These are phyloP conservation scores for Malacosoma neustria DNA, from an alignment of 2,888 invertebrate species.

Conservation along the genomic window DNA sequence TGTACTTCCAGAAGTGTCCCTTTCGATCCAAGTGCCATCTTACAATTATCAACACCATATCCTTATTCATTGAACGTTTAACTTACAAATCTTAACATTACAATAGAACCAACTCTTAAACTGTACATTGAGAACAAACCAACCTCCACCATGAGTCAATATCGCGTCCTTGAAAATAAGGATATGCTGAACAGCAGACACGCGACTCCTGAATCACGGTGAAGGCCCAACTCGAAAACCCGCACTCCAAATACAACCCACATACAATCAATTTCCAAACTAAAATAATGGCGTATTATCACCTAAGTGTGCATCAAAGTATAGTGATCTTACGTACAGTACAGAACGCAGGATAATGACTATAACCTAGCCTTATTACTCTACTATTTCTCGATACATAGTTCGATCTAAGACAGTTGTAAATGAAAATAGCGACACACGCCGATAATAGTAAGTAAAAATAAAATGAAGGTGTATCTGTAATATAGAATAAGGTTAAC, in stretches of 20 bases:
- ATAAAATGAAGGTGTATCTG: constrained; percentile 37
- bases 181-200: constrained; percentile 16
- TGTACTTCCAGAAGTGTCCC: constrained; percentile 58
- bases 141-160: constrained; percentile 23
- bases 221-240: constrained; percentile 39
- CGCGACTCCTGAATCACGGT: constrained; percentile 14
- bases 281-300: constrained; percentile 56
- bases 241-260: constrained; percentile 56
- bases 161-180: constrained; percentile 23
- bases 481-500: constrained; percentile 54
- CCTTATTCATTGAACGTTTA: constrained; percentile 59
- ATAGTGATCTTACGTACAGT: constrained; percentile 64
- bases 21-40: constrained; percentile 63
- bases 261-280: constrained; percentile 62
- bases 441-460: constrained; percentile 54
- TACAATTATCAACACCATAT: constrained; percentile 46
- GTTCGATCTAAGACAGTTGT: constrained; percentile 49
- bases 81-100: constrained; percentile 60
- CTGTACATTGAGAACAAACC: constrained; percentile 30
- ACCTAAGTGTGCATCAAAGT: constrained; percentile 65
- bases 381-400: constrained; percentile 57
- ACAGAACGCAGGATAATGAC: constrained; percentile 59
- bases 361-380: constrained; percentile 66
- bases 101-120: constrained; percentile 52
- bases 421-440: constrained; percentile 34